Conservation (phyloP, 2,888 invertebrate genomes). For the Pristionchus exspectatus region DNA sequence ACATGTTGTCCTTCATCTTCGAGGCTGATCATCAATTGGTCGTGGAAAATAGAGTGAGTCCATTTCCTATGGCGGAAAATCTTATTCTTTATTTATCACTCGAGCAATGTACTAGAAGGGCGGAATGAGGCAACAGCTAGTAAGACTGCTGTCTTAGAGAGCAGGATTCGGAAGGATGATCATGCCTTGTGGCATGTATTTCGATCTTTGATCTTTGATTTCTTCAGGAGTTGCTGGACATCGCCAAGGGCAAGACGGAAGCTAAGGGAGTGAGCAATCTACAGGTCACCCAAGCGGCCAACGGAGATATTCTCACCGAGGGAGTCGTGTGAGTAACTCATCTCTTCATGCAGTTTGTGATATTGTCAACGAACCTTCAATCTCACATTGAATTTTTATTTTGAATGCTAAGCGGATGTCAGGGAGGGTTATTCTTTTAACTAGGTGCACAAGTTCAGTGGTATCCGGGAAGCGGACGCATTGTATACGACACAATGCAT, state of each 20-base stretch:
- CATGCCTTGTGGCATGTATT: too few species aligned
- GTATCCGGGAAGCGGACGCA: too few species aligned
- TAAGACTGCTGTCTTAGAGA: too few species aligned
- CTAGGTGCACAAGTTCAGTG: too few species aligned
- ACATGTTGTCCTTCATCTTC: conserved; percentile 56
- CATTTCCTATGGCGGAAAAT: too few species aligned
- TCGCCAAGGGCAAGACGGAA: background rate
- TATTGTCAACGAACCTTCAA: background rate
- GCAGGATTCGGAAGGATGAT: background rate
- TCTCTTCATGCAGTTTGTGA: background rate
- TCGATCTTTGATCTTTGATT: background rate
- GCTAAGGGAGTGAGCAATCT: background rate
- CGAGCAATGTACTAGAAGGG: too few species aligned
- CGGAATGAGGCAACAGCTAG: too few species aligned
- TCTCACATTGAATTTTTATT: too few species aligned
- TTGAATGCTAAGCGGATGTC: too few species aligned
- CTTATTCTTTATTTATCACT: background rate
- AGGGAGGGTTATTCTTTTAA: too few species aligned
- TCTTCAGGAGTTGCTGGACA: conserved; percentile 25
- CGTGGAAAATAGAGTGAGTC: conserved; percentile 55
- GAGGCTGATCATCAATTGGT: conserved; percentile 60
- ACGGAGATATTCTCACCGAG: background rate
- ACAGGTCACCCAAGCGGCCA: background rate
- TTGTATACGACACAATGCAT: too few species aligned
- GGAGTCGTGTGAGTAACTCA: background rate